Percentiles rank a stretch among this genome's conserved stretches.
Conservation (phyloP, 2,888 invertebrate species). For the Brachypterus glaber region DNA sequence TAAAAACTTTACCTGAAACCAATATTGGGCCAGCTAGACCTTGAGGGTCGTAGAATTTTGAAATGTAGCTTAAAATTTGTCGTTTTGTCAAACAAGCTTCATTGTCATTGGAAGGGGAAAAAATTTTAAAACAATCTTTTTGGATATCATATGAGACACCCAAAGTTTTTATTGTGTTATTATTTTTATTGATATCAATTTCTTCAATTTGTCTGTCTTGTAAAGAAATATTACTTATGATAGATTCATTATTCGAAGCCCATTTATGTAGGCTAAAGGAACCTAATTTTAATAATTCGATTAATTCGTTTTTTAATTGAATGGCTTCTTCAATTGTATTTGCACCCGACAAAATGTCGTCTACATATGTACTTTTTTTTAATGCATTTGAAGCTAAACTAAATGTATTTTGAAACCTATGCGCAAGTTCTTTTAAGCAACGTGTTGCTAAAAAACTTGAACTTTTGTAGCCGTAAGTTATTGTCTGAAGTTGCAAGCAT, state of each 20-base stretch:
- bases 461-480: slow-evolving; percentile 15
- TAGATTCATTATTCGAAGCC: not conserved
- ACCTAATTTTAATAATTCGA: slow-evolving; percentile 7
- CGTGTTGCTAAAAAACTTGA: slow-evolving; percentile 14
- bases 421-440: slow-evolving; percentile 13
- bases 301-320: slow-evolving; percentile 5
- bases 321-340: slow-evolving; percentile 3
- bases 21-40: not conserved
- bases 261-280: slow-evolving; percentile 14
- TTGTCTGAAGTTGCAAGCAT: slow-evolving; percentile 13
- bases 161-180: not conserved
- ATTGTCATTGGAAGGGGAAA: not conserved
- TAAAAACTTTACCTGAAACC: not conserved
- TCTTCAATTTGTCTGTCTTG: not conserved
- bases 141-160: not conserved
- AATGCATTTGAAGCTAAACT: slow-evolving; percentile 13
- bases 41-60: not conserved
- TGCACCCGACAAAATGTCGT: slow-evolving; percentile 13
- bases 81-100: not conserved
- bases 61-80: not conserved
- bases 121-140: not conserved
- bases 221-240: not conserved
- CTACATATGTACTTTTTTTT: slow-evolving; percentile 13
- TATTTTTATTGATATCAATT: not conserved
- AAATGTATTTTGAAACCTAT: slow-evolving; percentile 6